A percentile compares a stretch with the other conserved stretches of the same genome.
Evolutionary conservation across 1,140 invertebrate genomes (phyloP).

Genomic region (Pseudobourletiella spinata): DNA sequence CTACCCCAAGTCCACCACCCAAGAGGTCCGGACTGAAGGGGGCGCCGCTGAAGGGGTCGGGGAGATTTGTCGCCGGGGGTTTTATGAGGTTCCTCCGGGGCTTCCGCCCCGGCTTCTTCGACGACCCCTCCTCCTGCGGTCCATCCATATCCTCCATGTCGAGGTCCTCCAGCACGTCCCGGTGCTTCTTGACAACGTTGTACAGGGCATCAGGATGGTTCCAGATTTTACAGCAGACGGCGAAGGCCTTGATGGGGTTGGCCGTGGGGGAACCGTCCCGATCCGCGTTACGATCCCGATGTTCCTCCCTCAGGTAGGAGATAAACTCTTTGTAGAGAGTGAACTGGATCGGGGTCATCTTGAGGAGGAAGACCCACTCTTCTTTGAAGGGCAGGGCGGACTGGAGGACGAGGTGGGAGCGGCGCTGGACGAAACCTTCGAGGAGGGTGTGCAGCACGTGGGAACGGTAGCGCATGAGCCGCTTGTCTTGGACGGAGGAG

Average conservation of each 20-base stretch:
- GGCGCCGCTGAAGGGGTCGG: neutral
- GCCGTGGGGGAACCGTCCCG: slow-evolving; percentile 48
- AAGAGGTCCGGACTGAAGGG: neutral
- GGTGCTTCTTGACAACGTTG: slow-evolving; percentile 33
- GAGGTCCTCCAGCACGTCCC: slow-evolving; percentile 56
- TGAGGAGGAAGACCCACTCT: slow-evolving; percentile 80
- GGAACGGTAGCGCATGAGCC: slow-evolving; percentile 78
- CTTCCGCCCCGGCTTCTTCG: neutral
- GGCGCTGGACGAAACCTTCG: slow-evolving; percentile 82
- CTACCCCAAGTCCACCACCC: neutral
- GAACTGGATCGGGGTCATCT: slow-evolving; percentile 78
- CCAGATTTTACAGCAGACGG: slow-evolving; percentile 99
- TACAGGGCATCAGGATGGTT: slow-evolving; percentile 23
- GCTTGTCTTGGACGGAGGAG: slow-evolving; percentile 78
- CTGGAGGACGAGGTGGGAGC: slow-evolving; percentile 57
- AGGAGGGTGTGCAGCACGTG: slow-evolving; percentile 82
- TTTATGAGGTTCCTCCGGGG: neutral
- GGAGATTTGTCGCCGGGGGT: neutral
- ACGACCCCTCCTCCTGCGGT: neutral
- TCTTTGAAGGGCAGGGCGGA: slow-evolving; percentile 77
- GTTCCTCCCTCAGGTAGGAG: slow-evolving; percentile 36
- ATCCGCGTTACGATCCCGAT: neutral
- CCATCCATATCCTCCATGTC: slow-evolving; percentile 64
- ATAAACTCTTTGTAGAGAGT: slow-evolving; percentile 83
- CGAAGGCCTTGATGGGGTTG: slow-evolving; percentile 95